A percentile compares a stretch with the other conserved stretches of the same genome.
phyloP scores from a whole-genome alignment of 2,113 vertebrate genomes.

The Tupaia tana region DNA sequence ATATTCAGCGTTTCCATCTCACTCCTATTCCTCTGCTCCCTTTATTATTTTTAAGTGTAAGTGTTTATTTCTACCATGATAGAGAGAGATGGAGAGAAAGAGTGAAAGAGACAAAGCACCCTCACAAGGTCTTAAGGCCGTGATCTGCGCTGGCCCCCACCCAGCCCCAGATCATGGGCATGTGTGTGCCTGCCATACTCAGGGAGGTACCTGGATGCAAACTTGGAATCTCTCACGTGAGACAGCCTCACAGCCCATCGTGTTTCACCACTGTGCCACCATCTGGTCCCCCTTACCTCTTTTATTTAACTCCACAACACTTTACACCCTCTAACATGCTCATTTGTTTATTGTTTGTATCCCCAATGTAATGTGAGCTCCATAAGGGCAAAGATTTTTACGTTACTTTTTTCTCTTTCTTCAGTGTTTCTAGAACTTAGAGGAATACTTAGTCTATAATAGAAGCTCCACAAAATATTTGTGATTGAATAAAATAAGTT shows the following conservation, averaged over 20 bases:
- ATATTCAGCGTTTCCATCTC: neutral
- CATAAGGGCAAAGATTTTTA: neutral
- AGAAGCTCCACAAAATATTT: neutral
- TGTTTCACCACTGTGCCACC: too few relatives aligned
- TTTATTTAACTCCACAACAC: neutral
- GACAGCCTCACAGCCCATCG: too few relatives aligned
- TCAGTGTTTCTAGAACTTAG: neutral
- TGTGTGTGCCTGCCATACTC: too few relatives aligned
- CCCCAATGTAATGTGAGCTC: neutral
- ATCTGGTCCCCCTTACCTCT: neutral
- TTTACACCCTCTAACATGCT: neutral
- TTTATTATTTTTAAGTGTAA: neutral
- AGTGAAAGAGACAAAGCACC: too few relatives aligned
- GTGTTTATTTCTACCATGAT: too few relatives aligned
- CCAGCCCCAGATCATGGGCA: too few relatives aligned
- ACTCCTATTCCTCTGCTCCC: rapidly evolving
- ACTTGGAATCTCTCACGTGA: too few relatives aligned
- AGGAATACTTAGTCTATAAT: neutral
- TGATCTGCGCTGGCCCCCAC: too few relatives aligned
- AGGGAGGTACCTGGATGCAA: too few relatives aligned
- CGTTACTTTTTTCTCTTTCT: neutral
- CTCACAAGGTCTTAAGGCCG: too few relatives aligned
- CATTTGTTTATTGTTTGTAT: neutral
- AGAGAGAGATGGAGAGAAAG: too few relatives aligned
- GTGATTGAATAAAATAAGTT: neutral